phyloP scores from a whole-genome alignment of 2,888 invertebrate genomes.

The Leucophenga maculata region DNA sequence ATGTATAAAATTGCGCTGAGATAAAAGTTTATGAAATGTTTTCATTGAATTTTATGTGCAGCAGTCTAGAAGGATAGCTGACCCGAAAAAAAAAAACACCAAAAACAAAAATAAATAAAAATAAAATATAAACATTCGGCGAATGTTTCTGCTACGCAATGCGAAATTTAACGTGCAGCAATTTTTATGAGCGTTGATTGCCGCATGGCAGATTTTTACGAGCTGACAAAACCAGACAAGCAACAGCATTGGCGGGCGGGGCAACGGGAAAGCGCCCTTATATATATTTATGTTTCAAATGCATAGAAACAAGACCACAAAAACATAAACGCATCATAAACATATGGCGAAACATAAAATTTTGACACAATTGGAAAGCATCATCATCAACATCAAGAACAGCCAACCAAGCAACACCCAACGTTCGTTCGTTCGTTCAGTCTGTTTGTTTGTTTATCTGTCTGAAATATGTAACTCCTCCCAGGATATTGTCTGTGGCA shows the following conservation, averaged over 20 bases:
- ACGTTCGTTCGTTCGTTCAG: background rate
- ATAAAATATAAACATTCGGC: too few relatives aligned
- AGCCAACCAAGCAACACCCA: too few relatives aligned
- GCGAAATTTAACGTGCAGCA: too few relatives aligned
- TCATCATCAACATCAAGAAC: background rate
- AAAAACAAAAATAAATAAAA: background rate
- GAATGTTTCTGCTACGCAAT: background rate
- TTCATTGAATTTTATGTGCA: conserved; percentile 13
- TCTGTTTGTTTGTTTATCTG: background rate
- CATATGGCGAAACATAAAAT: conserved; percentile 8
- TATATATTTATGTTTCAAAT: too few relatives aligned
- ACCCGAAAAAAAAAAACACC: conserved; percentile 2
- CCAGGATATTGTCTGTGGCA: conserved; percentile 49
- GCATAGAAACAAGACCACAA: too few relatives aligned
- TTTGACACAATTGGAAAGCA: conserved; percentile 28
- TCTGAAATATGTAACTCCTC: background rate
- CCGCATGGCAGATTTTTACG: conserved; percentile 18
- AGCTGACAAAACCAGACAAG: conserved; percentile 1
- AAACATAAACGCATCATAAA: conserved; percentile 13
- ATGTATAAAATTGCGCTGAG: too few relatives aligned
- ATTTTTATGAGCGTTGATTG: conserved; percentile 17
- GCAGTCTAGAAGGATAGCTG: background rate
- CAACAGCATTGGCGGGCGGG: background rate
- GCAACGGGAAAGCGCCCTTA: background rate
- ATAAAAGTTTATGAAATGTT: conserved; percentile 13